phyloP scores from a whole-genome alignment of 2,797 vertebrate genomes.

The Channallabes apus region DNA sequence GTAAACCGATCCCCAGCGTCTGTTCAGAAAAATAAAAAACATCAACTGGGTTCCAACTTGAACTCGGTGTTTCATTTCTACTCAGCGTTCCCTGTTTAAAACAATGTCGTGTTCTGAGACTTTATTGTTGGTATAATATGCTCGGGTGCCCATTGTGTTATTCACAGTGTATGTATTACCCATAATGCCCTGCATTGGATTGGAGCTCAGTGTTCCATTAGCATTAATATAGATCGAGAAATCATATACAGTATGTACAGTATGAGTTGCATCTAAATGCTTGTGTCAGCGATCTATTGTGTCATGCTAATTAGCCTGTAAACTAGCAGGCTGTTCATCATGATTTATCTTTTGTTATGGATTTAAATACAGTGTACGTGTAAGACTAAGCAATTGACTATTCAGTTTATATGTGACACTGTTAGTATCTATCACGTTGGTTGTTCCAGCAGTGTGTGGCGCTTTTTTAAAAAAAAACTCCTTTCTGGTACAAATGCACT shows the following conservation, averaged over 20 bases:
- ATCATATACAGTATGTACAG: no score
- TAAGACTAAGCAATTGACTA: no score
- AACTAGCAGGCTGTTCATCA: no score
- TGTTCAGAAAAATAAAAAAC: not conserved
- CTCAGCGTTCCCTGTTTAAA: not conserved
- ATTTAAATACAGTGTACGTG: no score
- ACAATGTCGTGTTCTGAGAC: not conserved
- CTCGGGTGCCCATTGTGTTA: not conserved
- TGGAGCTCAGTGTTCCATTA: not conserved
- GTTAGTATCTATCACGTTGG: no score
- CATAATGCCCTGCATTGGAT: not conserved
- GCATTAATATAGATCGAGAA: not conserved
- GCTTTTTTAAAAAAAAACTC: no score
- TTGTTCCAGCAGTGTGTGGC: no score
- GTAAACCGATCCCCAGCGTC: conserved; percentile 47
- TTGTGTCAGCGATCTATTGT: not conserved
- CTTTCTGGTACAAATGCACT: no score
- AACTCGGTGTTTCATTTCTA: not conserved
- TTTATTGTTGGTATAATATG: not conserved
- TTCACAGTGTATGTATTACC: not conserved
- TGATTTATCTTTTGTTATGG: not conserved
- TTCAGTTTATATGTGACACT: no score
- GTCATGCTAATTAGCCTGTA: no score
- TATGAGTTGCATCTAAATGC: not conserved
- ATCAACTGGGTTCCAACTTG: not conserved